phyloP scores from a whole-genome alignment of 2,888 invertebrate species.

The Seira sanloemensis region DNA sequence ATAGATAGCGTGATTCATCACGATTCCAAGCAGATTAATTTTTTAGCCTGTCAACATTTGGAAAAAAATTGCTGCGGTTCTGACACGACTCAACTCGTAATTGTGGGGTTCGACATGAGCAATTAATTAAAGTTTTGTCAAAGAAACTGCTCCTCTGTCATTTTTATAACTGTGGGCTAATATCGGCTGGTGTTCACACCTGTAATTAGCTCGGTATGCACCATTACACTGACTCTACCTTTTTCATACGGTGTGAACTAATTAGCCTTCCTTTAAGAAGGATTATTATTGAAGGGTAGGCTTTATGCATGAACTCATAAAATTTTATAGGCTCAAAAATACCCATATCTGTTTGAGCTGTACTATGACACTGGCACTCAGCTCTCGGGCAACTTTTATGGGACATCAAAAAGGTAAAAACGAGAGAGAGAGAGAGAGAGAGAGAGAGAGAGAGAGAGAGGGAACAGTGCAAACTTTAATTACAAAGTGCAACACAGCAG shows the following conservation, averaged over 20 bases:
- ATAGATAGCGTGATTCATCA: background rate
- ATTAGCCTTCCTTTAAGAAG: slow-evolving; percentile 9
- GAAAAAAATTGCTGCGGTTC: background rate
- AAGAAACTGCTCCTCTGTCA: background rate
- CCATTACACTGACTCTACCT: background rate
- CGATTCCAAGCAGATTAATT: background rate
- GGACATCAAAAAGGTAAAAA: background rate
- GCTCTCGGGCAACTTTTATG: background rate
- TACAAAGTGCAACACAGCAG: background rate
- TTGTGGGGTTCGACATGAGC: background rate
- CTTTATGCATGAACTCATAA: background rate
- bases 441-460: too few species aligned
- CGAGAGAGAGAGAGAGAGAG: too few species aligned
- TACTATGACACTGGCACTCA: background rate
- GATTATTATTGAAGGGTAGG: background rate
- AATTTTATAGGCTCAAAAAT: background rate
- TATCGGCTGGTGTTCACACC: slow-evolving; percentile 34
- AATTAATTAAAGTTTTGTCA: too few species aligned
- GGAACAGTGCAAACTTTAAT: background rate
- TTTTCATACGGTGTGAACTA: slow-evolving; percentile 10
- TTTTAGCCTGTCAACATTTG: background rate
- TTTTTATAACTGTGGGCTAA: slow-evolving; percentile 18
- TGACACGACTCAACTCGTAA: background rate
- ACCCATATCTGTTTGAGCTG: too few species aligned
- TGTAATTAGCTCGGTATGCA: background rate